Evolutionary conservation across 2,888 invertebrate genomes (phyloP), one percentile per base, ranked within the genome.

Genomic region (Ennomos quercinarius): DNA sequence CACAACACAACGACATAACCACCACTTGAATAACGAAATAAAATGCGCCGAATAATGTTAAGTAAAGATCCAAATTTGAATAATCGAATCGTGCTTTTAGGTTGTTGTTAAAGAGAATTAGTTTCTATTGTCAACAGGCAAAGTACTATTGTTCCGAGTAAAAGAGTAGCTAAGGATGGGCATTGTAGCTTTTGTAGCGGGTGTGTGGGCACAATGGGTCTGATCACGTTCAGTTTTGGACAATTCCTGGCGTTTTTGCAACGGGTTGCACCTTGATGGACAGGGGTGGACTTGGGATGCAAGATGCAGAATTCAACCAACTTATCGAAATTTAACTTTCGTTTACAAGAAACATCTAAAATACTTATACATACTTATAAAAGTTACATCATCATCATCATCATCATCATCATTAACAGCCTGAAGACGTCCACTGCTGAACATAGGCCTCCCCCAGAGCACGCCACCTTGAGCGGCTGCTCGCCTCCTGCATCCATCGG

Each of bases 81-180:
- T 5, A 42, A 8, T 6, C 34, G 13, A n/a, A 34, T 55, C 0
- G 8, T 11, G 34, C 5, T 10, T 55, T 46, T 45, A 48, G 1
- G 41, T 40, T 17, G 52, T 60, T 66, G 57, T 65, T 75, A 55
- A 11, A 50, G 48, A 72, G 57, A 48, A 54, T 43, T 49, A 44
- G 61, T 65, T 62, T 59, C 71, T 78, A 81, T 89, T 89, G 87
- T 89, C 82, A 84, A 82, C 81, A 80, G 78, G 84, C 80, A 87
- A 89, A 89, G 89, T 87, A 86, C 82, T 75, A 89, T 91, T 90
- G 90, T 89, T 82, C 72, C 63, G 68, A 77, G 89, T 87, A 89
- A 91, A 86, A 89, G 88, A 83, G 85, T 82, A 89, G 90, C 90
- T 91, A 91, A 91, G 85, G 90, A 91, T 89, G 89, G 90, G 80